Evolutionary conservation across 2,888 invertebrate species (phyloP), one percentile per base, ranked within the genome.

Genomic region (Drosophila tanythrix): DNA sequence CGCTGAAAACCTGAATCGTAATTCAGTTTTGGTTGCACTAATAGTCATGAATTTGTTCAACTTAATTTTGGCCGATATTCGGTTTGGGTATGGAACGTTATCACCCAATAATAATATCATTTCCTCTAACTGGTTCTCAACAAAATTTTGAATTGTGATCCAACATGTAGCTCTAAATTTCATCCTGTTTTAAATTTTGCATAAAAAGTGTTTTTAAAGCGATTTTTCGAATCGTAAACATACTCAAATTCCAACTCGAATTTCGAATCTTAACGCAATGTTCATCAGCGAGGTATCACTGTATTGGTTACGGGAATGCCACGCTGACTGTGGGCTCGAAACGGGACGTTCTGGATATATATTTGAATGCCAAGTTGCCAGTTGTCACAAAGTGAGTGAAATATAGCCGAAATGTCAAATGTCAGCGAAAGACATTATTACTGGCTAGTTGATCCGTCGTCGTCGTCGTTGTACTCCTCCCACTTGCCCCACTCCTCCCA

Each of bases 341-440:
- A 61, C 38, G 57, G 63, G 40, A 5, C 67, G 68, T 55, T 62
- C 51, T 71, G 76, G 82, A 74, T 89, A 76, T 89, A 76, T 84
- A 88, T 89, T 88, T 87, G 87, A 88, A 88, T 88, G 88, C 87
- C 84, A 81, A 86, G 81, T 86, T 88, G 86, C 86, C 88, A 89
- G 85, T 82, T 87, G 89, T 90, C 89, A 83, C 83, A 83, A 88
- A 80, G 81, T 89, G 89, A 89, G 90, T 89, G 89, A 89, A 90
- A 90, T 89, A 89, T 90, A 88, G 90, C 89, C 86, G 76, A 90
- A 90, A 89, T 89, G 90, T 90, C 90, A 90, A 86, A 90, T 89
- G 89, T 89, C 89, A 86, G 84, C 84, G 83, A 83, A 89, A 89
- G 89, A 90, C 89, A 90, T 85, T 87, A 87, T 88, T 80, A 87